Evolutionary conservation across 2,888 invertebrate species (phyloP), one percentile per base, ranked within the genome.

Genomic region (Hedychridium roseum): DNA sequence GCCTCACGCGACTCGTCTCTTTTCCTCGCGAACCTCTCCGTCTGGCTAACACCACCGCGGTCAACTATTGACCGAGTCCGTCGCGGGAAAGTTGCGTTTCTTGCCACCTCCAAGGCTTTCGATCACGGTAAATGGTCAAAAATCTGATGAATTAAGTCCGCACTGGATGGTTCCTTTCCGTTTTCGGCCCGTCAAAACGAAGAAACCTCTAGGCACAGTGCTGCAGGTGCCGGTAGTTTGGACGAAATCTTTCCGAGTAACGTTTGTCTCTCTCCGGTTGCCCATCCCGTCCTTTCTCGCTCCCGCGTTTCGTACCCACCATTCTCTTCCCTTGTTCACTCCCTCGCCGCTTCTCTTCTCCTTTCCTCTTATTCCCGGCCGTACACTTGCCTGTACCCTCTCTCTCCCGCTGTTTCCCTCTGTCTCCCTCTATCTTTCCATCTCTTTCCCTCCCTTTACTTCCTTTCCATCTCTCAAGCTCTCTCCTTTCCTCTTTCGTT

Each of bases 31-130:
- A 15, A 18, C 35, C 2, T 57, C 56, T 48, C 52, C 43, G 43
- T 61, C 52, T 38, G 17, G 38, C 50, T 11, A 31, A 46, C 40
- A 9, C 12, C 20, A 14, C 7, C 21, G 15, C 28, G 62, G 20
- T 35, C 48, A 59, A 57, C 35, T 57, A 62, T 62, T 62, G 62
- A 41, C 56, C 43, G 27, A 17, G 27, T 20, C 34, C 5, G 28
- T 7, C 15, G 17, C 20, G 42, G 23, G 50, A 54, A 43, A 32
- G 9, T 2, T 2, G 20, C 14, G 14, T 30, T 21, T 27, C n/a
- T n/a, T n/a, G n/a, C n/a, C n/a, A n/a, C n/a, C n/a, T n/a, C n/a
- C n/a, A n/a, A n/a, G n/a, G n/a, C n/a, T n/a, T n/a, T n/a, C n/a
- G n/a, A n/a, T n/a, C n/a, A n/a, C n/a, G n/a, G n/a, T n/a, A n/a